Percentiles rank a stretch among this genome's conserved stretches.
Conservation (phyloP, 2,797 vertebrate genomes). For the Hippocampus kuda region DNA sequence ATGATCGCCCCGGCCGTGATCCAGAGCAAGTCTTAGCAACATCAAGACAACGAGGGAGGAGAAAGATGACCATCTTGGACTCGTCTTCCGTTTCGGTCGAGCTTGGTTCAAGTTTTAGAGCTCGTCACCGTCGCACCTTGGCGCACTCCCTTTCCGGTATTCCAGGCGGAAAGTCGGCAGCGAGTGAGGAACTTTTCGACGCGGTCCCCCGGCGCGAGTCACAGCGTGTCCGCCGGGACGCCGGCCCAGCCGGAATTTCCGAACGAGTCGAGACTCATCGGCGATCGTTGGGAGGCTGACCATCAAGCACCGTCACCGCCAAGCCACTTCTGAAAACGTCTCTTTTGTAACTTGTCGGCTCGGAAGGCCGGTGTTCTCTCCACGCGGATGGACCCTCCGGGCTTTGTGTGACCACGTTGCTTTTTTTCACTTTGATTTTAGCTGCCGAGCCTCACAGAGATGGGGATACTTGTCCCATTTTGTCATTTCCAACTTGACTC, state of each 20-base stretch:
- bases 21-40: conserved; percentile 50
- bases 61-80: conserved; percentile 19
- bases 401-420: background rate
- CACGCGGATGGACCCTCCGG: too few species aligned
- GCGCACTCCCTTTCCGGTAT: conserved; percentile 12
- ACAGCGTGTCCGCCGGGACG: conserved; percentile 22
- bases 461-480: too few species aligned
- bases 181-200: background rate
- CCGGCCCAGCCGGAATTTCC: conserved; percentile 32
- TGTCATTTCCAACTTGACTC: background rate
- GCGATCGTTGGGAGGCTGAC: conserved; percentile 14
- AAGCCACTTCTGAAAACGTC: background rate
- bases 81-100: conserved; percentile 25
- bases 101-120: conserved; percentile 3
- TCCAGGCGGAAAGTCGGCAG: background rate
- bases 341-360: too few species aligned
- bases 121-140: conserved; percentile 22
- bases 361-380: too few species aligned
- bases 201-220: conserved; percentile 23
- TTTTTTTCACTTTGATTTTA: background rate
- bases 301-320: conserved; percentile 5
- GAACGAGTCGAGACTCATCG: conserved; percentile 43
- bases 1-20: conserved; percentile 74
- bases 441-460: background rate
- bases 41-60: background rate